phyloP scores from a whole-genome alignment of 1,140 invertebrate genomes.

The Drosophila busckii region DNA sequence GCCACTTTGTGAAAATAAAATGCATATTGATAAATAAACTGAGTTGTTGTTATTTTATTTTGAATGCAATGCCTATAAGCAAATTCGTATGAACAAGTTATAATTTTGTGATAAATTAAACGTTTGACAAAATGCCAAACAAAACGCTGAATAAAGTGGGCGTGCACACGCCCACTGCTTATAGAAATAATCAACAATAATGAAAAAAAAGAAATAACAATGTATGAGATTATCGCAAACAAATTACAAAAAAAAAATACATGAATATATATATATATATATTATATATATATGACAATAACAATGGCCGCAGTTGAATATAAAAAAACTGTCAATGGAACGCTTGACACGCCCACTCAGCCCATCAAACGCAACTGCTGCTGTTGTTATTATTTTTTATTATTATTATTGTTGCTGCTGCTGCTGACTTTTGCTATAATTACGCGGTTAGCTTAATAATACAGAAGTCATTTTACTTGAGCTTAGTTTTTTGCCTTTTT shows the following conservation, averaged over 20 bases:
- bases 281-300: slow-evolving; percentile 28
- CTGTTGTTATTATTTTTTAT: no score
- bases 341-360: slow-evolving; percentile 45
- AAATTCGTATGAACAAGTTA: slow-evolving; percentile 13
- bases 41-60: background rate
- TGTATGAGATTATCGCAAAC: slow-evolving; percentile 52
- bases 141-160: slow-evolving; percentile 47
- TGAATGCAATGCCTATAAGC: background rate
- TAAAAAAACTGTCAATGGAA: slow-evolving; percentile 58
- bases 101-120: slow-evolving; percentile 32
- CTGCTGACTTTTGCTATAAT: slow-evolving; percentile 28
- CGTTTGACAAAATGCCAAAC: slow-evolving; percentile 59
- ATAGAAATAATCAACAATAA: slow-evolving; percentile 31
- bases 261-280: slow-evolving; percentile 19
- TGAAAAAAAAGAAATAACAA: slow-evolving; percentile 42
- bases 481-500: slow-evolving; percentile 16
- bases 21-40: background rate
- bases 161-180: no score
- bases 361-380: no score
- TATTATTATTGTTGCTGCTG: background rate
- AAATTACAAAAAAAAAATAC: slow-evolving; percentile 26
- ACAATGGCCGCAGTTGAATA: slow-evolving; percentile 11
- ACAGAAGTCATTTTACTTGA: slow-evolving; percentile 49
- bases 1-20: no score
- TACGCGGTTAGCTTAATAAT: slow-evolving; percentile 63